Base-by-base conservation (phyloP, 2,888 invertebrate species). In the Blera fallax region DNA sequence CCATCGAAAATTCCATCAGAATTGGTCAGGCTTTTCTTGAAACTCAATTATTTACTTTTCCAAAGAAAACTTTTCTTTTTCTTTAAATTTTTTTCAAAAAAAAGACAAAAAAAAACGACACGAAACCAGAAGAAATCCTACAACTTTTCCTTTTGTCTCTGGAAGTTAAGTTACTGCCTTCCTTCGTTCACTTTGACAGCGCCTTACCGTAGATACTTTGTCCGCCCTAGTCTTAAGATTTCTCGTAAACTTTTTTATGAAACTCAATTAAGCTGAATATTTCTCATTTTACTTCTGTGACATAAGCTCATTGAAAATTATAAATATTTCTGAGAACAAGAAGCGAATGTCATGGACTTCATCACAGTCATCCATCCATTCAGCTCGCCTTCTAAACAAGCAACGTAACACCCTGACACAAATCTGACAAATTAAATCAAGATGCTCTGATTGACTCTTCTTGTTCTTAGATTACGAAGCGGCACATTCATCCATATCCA, bases 341-440 rank as follows among this genome's bases (percentile, higher is more conserved):
- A 29, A 8, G 24, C 48, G 24, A 34, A 16, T 11, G 40, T 1
- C 45, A 37, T 21, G 16, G 45, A 45, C 29, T 32, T 50, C 54
- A 21, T 52, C 62, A 18, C 18, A 60, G 21, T 58, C 56, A 11
- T 50, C 11, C 58, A 56, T 45, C 10, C 56, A 24, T 4, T 10
- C n/a, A 3, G 3, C 37, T 27, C 27, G 40, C 34, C 34, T 24
- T 14, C 16, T 34, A 37, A 5, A 48, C 1, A 10, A 16, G 29
- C 32, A 40, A 50, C 32, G 27, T 14, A 29, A 37, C 56, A 48
- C 21, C 27, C 58, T 40, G 58, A 50, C 24, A 60, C 40, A 58
- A 60, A 69, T 69, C 60, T 45, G 77, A 60, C 58, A 77, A 77
- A 77, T 77, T 60, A 77, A 77, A 77, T 77, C 77, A 69, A 52